A percentile compares a stretch with the other conserved stretches of the same genome.
These are phyloP conservation scores for Hemicentrotus pulcherrimus DNA, from an alignment of 35 echinoderm and acorn worm genomes.

Conservation along the genomic window DNA sequence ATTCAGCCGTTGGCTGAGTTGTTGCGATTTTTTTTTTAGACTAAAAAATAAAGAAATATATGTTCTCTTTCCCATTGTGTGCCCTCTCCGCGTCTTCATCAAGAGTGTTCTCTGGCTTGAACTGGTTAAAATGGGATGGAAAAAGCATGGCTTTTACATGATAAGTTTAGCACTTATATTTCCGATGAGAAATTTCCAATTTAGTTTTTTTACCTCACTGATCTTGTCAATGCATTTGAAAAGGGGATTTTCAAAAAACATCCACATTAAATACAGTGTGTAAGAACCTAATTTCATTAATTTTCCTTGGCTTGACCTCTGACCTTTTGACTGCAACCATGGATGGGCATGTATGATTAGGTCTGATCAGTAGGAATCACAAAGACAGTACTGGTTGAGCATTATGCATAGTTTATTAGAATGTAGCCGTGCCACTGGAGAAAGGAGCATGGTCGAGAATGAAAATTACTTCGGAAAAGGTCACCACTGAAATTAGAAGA, in stretches of 20 bases:
- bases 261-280: not conserved
- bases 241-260: not conserved
- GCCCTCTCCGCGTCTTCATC: no score
- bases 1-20: no score
- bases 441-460: not conserved
- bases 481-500: not conserved
- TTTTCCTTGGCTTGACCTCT: not conserved
- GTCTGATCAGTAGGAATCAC: not conserved
- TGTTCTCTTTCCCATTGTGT: no score
- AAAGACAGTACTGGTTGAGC: not conserved
- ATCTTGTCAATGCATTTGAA: not conserved
- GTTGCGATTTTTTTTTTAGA: no score
- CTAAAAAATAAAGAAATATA: no score
- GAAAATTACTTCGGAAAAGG: not conserved
- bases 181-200: not conserved
- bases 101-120: no score
- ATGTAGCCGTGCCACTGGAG: not conserved
- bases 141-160: no score
- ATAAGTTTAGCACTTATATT: no score
- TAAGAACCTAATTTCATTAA: not conserved
- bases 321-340: not conserved
- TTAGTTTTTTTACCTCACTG: not conserved
- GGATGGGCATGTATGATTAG: constrained; percentile 12
- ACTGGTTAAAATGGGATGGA: no score
- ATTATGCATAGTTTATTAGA: constrained; percentile 30